These are phyloP conservation scores for Exaiptasia diaphana DNA, from an alignment of 64 coral and sea anemone genomes.

Conservation along the genomic window DNA sequence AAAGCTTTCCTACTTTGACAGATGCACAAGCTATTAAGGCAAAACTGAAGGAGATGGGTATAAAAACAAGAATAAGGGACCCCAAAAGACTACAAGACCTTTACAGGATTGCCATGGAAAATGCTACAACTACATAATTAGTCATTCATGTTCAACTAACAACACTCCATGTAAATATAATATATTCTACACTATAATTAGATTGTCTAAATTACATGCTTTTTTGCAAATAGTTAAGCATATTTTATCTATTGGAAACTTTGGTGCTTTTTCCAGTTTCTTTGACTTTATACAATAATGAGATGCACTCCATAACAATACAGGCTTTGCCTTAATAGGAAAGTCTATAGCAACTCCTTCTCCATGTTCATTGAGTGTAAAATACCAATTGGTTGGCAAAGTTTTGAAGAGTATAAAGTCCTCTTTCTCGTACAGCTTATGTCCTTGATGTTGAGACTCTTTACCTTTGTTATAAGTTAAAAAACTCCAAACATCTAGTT, in stretches of 20 bases:
- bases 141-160: too few species aligned
- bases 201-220: background rate
- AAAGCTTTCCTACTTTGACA: background rate
- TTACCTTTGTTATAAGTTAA: conserved; percentile 5
- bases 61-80: conserved; percentile 10
- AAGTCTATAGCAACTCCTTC: background rate
- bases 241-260: background rate
- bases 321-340: background rate
- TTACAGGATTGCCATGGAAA: background rate
- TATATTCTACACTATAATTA: background rate
- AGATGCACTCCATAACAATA: background rate
- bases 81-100: conserved; percentile 15
- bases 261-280: background rate
- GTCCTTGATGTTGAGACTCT: background rate
- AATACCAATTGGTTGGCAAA: background rate
- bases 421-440: conserved; percentile 3
- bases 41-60: conserved; percentile 8
- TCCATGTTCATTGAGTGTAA: background rate
- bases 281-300: background rate
- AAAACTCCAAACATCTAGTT: conserved; percentile 40
- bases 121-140: background rate
- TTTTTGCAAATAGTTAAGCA: background rate
- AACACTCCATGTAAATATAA: background rate
- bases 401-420: background rate
- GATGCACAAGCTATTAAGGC: background rate